Evolutionary conservation across 2,888 invertebrate genomes (phyloP).

Genomic region (Ctenicera cuprea): DNA sequence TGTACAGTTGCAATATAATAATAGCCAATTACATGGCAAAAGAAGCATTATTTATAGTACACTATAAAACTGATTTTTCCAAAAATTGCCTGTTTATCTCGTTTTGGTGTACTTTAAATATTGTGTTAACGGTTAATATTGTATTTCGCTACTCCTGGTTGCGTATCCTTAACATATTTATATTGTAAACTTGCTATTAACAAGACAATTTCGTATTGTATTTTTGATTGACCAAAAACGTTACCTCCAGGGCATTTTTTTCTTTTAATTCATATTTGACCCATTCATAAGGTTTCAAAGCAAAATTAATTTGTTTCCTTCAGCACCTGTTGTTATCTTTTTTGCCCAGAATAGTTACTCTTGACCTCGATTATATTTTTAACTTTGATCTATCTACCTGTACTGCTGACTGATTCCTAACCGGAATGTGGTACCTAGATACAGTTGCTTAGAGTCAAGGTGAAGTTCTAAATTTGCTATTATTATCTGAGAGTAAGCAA

Average conservation of each 20-base stretch:
- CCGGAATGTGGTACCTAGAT: neutral
- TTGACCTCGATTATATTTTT: constrained; percentile 39
- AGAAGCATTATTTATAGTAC: too few relatives aligned
- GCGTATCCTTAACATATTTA: too few relatives aligned
- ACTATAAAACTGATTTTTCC: too few relatives aligned
- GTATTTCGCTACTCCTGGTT: too few relatives aligned
- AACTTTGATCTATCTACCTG: constrained; percentile 32
- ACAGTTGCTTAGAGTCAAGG: neutral
- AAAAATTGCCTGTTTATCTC: too few relatives aligned
- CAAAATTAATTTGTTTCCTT: neutral
- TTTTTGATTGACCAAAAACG: neutral
- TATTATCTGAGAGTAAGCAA: too few relatives aligned
- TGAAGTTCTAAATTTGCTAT: constrained; percentile 15
- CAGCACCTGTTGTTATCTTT: neutral
- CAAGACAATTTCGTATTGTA: too few relatives aligned
- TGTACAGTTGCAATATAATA: too few relatives aligned
- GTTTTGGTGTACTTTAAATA: too few relatives aligned
- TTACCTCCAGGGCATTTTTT: neutral
- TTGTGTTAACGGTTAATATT: too few relatives aligned
- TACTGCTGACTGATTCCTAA: constrained; percentile 28
- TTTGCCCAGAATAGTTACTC: constrained; percentile 12
- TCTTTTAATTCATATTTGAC: neutral
- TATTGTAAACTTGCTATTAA: too few relatives aligned
- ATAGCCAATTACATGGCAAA: too few relatives aligned
- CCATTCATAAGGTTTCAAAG: neutral